A percentile compares a stretch with the other conserved stretches of the same genome.
Evolutionary conservation across 2,888 invertebrate species (phyloP).

Genomic region (Monochamus alternatus): DNA sequence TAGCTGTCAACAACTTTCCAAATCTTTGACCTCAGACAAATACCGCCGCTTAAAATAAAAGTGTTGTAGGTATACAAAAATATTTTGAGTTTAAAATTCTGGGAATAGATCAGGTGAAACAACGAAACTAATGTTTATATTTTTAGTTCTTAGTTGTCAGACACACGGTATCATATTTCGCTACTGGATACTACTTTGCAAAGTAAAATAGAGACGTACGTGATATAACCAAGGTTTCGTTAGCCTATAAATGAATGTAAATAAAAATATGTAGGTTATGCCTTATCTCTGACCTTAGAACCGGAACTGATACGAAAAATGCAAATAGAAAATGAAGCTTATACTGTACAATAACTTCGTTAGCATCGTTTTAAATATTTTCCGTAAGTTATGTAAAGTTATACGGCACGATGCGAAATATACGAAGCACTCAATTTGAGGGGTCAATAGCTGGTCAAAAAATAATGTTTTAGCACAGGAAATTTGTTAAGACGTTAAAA

Average conservation of each 20-base stretch:
- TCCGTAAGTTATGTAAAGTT: slow-evolving; percentile 13
- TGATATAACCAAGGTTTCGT: no score
- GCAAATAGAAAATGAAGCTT: slow-evolving; percentile 16
- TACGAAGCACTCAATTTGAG: neutral
- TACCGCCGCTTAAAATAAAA: slow-evolving; percentile 4
- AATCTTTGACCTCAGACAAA: slow-evolving; percentile 19
- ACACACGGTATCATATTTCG: no score
- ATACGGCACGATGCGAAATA: slow-evolving; percentile 1
- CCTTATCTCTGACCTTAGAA: slow-evolving; percentile 14
- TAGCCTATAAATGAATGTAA: neutral
- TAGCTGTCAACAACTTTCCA: neutral
- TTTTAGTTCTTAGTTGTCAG: no score
- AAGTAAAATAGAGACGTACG: no score
- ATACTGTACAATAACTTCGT: slow-evolving; percentile 7
- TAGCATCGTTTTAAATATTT: slow-evolving; percentile 20
- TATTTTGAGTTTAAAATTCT: neutral
- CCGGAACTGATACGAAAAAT: slow-evolving; percentile 1
- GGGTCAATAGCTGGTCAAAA: slow-evolving; percentile 10
- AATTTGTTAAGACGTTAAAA: no score
- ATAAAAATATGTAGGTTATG: slow-evolving; percentile 5
- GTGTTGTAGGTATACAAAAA: slow-evolving; percentile 5
- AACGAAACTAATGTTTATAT: no score
- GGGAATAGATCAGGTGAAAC: neutral
- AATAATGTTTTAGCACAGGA: neutral
- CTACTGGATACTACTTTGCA: no score